Evolutionary conservation across 2,888 invertebrate species (phyloP).

Genomic region (Syrphus vitripennis): DNA sequence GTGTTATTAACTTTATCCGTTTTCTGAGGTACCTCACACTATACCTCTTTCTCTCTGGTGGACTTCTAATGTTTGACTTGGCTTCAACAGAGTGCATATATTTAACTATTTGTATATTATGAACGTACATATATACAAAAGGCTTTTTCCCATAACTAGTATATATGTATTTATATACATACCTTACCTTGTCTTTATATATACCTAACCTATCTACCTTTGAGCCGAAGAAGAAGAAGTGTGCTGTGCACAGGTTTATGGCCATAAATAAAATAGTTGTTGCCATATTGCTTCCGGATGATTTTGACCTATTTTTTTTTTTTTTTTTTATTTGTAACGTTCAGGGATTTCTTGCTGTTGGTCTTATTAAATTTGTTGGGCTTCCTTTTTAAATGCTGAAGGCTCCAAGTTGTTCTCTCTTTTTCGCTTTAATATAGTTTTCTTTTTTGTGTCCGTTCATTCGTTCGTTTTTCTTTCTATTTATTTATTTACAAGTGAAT

Average conservation of each 20-base stretch:
- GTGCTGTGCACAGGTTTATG: conserved; percentile 50
- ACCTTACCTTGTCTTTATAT: neutral
- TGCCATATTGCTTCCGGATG: conserved; percentile 60
- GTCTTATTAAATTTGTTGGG: conserved; percentile 30
- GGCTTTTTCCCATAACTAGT: neutral
- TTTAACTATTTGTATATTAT: neutral
- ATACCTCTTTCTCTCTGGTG: neutral
- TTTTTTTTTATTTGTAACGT: neutral
- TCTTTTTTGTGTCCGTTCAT: neutral
- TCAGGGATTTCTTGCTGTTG: conserved; percentile 4
- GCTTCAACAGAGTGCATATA: neutral
- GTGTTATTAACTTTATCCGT: conserved; percentile 71
- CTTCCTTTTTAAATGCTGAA: conserved; percentile 32
- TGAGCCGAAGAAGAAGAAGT: neutral
- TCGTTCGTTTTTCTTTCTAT: conserved; percentile 16
- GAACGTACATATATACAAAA: too few species aligned
- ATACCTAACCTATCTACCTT: neutral
- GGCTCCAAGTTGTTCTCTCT: conserved; percentile 3
- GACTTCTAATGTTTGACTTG: conserved; percentile 58
- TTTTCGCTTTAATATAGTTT: neutral
- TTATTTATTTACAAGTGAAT: conserved; percentile 57
- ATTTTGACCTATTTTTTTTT: conserved; percentile 63
- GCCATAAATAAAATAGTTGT: conserved; percentile 59
- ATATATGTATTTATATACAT: too few species aligned
- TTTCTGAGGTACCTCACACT: conserved; percentile 18